A percentile compares a stretch with the other conserved stretches of the same genome.
phyloP scores from a whole-genome alignment of 1,140 invertebrate species.

The Calycopis cecrops region DNA sequence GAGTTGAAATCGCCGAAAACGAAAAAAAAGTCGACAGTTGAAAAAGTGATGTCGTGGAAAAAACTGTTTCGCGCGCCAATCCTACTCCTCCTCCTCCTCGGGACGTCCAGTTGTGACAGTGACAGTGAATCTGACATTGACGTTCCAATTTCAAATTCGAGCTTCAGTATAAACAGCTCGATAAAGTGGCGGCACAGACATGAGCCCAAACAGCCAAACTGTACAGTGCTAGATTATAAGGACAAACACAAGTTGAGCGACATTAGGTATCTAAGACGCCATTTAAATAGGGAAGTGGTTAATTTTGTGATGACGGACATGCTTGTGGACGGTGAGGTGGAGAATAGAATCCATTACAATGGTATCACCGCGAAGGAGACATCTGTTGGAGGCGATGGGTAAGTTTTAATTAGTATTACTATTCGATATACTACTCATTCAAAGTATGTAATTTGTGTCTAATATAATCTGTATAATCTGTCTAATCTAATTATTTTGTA shows the following conservation, averaged over 20 bases:
- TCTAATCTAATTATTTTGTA: too few species aligned
- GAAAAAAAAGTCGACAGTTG: conserved; percentile 50
- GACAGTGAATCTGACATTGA: conserved; percentile 26
- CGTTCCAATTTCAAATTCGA: conserved; percentile 22
- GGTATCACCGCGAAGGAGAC: conserved; percentile 80
- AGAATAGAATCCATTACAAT: conserved; percentile 77
- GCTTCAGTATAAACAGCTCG: conserved; percentile 13
- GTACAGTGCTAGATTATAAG: conserved; percentile 16
- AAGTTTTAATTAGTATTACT: conserved; percentile 33
- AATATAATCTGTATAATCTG: too few species aligned
- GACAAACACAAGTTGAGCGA: conserved; percentile 43
- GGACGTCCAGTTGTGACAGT: conserved; percentile 51
- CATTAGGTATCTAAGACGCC: conserved; percentile 52
- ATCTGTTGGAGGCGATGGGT: conserved; percentile 71
- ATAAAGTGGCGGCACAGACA: conserved; percentile 22
- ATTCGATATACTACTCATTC: too few species aligned
- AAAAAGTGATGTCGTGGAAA: conserved; percentile 41
- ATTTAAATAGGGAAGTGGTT: conserved; percentile 58
- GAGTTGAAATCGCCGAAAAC: conserved; percentile 60
- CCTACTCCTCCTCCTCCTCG: conserved; percentile 49
- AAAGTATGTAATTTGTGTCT: too few species aligned
- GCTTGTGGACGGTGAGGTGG: conserved; percentile 78
- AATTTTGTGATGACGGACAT: conserved; percentile 78
- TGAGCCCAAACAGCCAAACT: conserved; percentile 18
- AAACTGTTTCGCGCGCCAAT: conserved; percentile 50